Evolutionary conservation across 2,888 invertebrate species (phyloP).

Genomic region (Metellina segmentata): DNA sequence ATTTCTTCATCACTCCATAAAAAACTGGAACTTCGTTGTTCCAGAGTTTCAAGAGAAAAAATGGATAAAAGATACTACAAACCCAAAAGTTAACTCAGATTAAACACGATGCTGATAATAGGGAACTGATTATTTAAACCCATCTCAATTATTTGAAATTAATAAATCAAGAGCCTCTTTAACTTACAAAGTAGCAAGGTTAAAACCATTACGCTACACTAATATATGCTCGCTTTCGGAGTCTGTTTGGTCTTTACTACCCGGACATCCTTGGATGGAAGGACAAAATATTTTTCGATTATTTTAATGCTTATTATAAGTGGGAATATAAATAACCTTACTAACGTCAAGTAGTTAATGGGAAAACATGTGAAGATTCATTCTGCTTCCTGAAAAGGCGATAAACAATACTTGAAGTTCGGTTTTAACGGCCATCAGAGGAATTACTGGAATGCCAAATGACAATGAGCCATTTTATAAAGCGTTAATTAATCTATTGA

Average conservation of each 20-base stretch:
- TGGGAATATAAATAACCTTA: no score
- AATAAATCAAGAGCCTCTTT: background rate
- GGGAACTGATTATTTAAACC: background rate
- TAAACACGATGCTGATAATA: background rate
- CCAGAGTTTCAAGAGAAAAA: no score
- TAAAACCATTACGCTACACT: background rate
- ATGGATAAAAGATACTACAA: background rate
- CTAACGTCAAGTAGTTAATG: background rate
- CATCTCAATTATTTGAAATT: background rate
- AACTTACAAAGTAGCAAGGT: background rate
- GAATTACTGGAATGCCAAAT: no score
- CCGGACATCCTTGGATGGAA: background rate
- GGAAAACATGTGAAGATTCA: background rate
- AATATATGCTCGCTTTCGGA: background rate
- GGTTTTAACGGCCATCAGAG: no score
- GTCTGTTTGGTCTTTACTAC: background rate
- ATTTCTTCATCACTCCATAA: no score
- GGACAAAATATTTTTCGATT: background rate
- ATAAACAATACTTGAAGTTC: no score
- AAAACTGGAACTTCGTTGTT: no score
- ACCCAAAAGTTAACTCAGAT: background rate
- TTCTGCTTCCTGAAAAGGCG: background rate
- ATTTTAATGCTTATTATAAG: background rate
- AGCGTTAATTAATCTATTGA: no score
- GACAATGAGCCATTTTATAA: no score